Conservation (phyloP, 2,113 vertebrate species). For the Grammomys surdaster region DNA sequence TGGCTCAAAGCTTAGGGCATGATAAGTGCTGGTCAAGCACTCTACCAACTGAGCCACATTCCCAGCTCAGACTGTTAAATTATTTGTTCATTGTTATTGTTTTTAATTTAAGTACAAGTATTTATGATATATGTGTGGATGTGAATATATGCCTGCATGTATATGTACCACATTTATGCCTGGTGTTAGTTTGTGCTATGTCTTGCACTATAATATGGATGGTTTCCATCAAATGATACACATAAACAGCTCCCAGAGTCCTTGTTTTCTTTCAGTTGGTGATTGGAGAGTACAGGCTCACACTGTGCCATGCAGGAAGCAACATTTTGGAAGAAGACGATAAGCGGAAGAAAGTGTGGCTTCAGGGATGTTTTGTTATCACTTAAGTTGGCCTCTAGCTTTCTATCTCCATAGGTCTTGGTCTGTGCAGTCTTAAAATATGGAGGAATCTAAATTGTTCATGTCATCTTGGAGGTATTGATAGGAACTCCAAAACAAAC, state of each 20-base stretch:
- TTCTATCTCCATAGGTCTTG: not conserved
- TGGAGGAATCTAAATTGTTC: constrained; percentile 1
- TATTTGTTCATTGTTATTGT: no score
- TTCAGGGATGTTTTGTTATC: not conserved
- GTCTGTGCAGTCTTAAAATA: not conserved
- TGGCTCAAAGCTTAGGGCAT: not conserved
- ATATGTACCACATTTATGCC: not conserved
- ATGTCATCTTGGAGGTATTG: not conserved
- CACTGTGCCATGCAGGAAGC: not conserved
- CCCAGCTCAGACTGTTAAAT: not conserved
- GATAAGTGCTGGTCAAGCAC: not conserved
- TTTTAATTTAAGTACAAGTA: not conserved
- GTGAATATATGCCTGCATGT: not conserved
- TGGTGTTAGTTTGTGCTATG: not conserved
- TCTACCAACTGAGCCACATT: not conserved
- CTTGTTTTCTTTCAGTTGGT: not conserved
- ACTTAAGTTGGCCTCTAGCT: not conserved
- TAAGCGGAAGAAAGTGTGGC: not conserved
- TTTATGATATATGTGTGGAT: not conserved
- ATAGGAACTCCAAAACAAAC: not conserved
- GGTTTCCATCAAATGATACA: not conserved
- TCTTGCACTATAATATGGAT: not conserved
- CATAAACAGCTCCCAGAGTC: not conserved
- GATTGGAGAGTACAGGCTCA: constrained; percentile 16
- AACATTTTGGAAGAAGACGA: not conserved